phyloP scores from a whole-genome alignment of 2,888 invertebrate genomes.

The Conistra vaccinii region DNA sequence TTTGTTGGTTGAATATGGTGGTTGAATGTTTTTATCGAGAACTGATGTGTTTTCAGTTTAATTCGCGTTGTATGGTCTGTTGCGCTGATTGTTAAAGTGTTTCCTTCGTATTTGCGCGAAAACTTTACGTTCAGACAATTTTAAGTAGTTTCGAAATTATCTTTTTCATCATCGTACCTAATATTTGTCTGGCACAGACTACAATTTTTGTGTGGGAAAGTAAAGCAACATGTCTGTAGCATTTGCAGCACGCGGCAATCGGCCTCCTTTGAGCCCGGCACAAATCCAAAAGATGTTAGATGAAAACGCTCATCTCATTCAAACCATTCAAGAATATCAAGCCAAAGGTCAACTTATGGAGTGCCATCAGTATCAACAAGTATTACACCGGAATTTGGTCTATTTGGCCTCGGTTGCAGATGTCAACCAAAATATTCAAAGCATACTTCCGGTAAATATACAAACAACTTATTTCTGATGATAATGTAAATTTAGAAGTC shows the following conservation, averaged over 20 bases:
- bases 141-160: background rate
- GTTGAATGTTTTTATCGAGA: background rate
- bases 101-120: slow-evolving; percentile 1
- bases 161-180: background rate
- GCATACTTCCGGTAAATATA: slow-evolving; percentile 95
- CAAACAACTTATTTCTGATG: background rate
- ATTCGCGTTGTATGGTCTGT: background rate
- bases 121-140: slow-evolving; percentile 1
- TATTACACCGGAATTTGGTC: slow-evolving; percentile 98
- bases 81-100: background rate
- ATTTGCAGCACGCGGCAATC: slow-evolving; percentile 93
- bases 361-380: slow-evolving; percentile 98
- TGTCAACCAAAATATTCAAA: slow-evolving; percentile 97
- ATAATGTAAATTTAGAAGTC: background rate
- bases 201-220: background rate
- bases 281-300: slow-evolving; percentile 99
- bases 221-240: slow-evolving; percentile 92
- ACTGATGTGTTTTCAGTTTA: background rate
- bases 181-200: background rate
- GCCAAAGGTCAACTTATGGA: slow-evolving; percentile 98
- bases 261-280: slow-evolving; percentile 94
- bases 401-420: slow-evolving; percentile 99
- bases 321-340: slow-evolving; percentile 99
- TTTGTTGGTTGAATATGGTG: background rate
- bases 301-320: slow-evolving; percentile 99